Percentiles rank a stretch among this genome's conserved stretches.
Evolutionary conservation across 2,888 invertebrate genomes (phyloP).

Genomic region (Lycaena phlaeas): DNA sequence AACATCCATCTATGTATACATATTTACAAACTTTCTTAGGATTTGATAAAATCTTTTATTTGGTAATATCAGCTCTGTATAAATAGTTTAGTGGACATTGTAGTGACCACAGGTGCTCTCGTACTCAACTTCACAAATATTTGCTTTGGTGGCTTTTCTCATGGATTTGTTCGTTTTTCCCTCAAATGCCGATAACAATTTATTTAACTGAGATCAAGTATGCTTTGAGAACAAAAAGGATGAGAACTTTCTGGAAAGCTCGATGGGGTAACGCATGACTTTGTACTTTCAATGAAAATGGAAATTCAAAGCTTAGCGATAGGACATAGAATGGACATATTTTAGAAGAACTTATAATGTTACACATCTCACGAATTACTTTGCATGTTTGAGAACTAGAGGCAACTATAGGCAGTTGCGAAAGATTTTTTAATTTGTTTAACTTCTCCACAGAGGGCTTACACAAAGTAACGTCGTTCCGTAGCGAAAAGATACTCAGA

Average conservation of each 20-base stretch:
- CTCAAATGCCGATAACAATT: conserved; percentile 53
- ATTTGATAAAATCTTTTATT: conserved; percentile 10
- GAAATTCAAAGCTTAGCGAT: too few relatives aligned
- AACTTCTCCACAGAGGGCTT: too few relatives aligned
- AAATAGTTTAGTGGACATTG: conserved; percentile 41
- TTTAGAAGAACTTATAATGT: too few relatives aligned
- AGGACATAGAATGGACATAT: too few relatives aligned
- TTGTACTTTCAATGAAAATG: not conserved
- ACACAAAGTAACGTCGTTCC: too few relatives aligned
- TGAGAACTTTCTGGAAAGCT: conserved; percentile 12
- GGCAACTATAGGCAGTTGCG: too few relatives aligned
- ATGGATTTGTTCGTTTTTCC: conserved; percentile 50
- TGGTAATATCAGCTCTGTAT: conserved; percentile 30
- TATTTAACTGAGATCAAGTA: conserved; percentile 68
- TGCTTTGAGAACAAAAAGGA: conserved; percentile 64
- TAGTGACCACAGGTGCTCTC: conserved; percentile 62
- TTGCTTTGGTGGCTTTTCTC: conserved; percentile 58
- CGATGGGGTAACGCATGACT: not conserved
- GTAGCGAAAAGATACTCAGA: too few relatives aligned
- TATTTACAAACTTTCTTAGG: too few relatives aligned
- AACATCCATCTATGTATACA: too few relatives aligned
- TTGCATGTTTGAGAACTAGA: too few relatives aligned
- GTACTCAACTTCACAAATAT: conserved; percentile 61
- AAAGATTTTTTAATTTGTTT: too few relatives aligned
- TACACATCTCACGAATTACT: too few relatives aligned